Evolutionary conservation across 2,797 vertebrate species (phyloP).

Genomic region (Poeciliopsis presidionis): DNA sequence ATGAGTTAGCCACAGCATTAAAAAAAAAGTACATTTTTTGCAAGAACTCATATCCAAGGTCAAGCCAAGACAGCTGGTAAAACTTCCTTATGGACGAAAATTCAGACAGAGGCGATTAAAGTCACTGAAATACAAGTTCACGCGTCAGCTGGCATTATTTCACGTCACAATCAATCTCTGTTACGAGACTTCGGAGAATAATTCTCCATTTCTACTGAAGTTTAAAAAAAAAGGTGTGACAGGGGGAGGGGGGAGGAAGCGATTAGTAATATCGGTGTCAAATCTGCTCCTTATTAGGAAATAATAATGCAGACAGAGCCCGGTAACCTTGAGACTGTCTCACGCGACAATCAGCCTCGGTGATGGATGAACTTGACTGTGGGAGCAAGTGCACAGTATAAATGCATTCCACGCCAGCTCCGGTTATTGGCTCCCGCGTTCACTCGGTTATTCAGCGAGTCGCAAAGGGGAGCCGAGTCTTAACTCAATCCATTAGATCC

Average conservation of each 20-base stretch:
- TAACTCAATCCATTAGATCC: conserved; percentile 78
- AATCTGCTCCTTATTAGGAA: conserved; percentile 54
- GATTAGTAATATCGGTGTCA: conserved; percentile 34
- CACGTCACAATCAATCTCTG: not conserved
- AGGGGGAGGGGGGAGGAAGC: not conserved
- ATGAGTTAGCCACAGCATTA: not conserved
- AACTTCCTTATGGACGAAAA: not conserved
- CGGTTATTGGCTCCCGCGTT: conserved; percentile 59
- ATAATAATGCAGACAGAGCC: conserved; percentile 49
- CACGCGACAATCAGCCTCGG: conserved; percentile 48
- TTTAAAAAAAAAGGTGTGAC: not conserved
- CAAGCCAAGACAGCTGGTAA: not conserved
- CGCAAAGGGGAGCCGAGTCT: conserved; percentile 57
- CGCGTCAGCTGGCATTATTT: conserved; percentile 6
- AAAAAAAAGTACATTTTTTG: not conserved
- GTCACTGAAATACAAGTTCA: not conserved
- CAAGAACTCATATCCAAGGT: not conserved
- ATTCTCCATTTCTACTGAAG: conserved; percentile 7
- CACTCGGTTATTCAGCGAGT: conserved; percentile 64
- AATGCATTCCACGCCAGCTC: conserved; percentile 43
- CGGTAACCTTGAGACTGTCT: conserved; percentile 50
- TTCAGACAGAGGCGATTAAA: not conserved
- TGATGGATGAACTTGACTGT: conserved; percentile 73
- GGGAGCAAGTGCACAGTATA: conserved; percentile 49
- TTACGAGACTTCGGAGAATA: conserved; percentile 12